These are phyloP conservation scores for Gasteruption jaculator DNA, from an alignment of 2,888 invertebrate genomes.

Conservation along the genomic window DNA sequence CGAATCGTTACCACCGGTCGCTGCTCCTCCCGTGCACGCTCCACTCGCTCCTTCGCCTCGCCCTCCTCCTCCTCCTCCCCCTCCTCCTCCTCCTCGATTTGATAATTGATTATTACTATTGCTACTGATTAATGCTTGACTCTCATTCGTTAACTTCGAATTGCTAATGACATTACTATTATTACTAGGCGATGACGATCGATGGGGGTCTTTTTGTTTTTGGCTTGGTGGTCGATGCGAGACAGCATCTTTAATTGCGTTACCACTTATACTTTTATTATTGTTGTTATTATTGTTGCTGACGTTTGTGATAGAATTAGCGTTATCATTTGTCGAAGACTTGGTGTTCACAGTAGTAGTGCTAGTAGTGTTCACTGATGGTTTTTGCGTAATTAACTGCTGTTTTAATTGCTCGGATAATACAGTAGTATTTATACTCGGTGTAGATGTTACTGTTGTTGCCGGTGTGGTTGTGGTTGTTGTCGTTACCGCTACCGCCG, in stretches of 20 bases:
- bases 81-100: constrained; percentile 27
- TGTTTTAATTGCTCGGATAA: constrained; percentile 47
- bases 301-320: constrained; percentile 36
- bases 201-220: constrained; percentile 49
- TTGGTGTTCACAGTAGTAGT: constrained; percentile 40
- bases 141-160: too few species aligned
- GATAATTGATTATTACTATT: constrained; percentile 16
- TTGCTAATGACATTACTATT: constrained; percentile 41
- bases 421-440: constrained; percentile 42
- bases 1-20: constrained; percentile 28
- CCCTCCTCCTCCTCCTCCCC: constrained; percentile 35
- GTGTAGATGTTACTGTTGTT: constrained; percentile 12
- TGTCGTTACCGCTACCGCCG: constrained; percentile 8
- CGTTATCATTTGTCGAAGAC: constrained; percentile 38
- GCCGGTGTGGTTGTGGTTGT: constrained; percentile 2
- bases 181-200: constrained; percentile 46
- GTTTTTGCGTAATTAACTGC: constrained; percentile 44
- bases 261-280: constrained; percentile 45
- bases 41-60: constrained; percentile 18
- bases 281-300: constrained; percentile 42
- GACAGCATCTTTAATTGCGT: constrained; percentile 45
- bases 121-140: too few species aligned
- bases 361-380: constrained; percentile 43
- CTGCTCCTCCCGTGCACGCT: constrained; percentile 17
- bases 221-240: constrained; percentile 48